phyloP scores from a whole-genome alignment of 2,113 vertebrate genomes.

The Geothlypis trichas region DNA sequence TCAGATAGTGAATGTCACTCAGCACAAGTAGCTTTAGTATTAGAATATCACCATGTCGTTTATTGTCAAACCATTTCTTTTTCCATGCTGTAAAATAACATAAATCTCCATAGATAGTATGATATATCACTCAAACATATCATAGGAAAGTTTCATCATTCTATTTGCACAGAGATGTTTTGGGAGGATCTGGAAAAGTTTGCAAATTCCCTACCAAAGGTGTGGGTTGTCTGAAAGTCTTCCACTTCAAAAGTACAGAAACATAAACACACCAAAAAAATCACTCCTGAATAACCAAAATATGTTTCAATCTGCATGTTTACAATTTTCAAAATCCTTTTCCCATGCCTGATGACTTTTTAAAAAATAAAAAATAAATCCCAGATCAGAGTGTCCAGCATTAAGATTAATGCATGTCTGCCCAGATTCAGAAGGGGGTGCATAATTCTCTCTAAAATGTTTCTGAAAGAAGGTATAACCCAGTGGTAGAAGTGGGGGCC shows the following conservation, averaged over 20 bases:
- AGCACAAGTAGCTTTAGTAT: not conserved
- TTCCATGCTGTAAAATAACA: constrained; percentile 4
- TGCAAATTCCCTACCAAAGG: not conserved
- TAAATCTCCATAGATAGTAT: not conserved
- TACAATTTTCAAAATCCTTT: not conserved
- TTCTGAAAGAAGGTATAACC: not conserved
- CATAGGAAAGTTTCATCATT: not conserved
- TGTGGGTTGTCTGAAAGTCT: not conserved
- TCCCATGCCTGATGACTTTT: not conserved
- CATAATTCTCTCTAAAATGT: not conserved
- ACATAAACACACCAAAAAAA: not conserved
- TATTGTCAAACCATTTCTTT: constrained; percentile 28
- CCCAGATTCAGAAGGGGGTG: not conserved
- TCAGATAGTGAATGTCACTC: not conserved
- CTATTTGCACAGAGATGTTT: not conserved
- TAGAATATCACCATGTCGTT: not conserved
- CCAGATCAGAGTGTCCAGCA: not conserved
- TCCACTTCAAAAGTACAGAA: not conserved
- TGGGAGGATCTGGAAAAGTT: not conserved
- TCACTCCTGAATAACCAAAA: not conserved
- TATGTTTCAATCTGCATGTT: not conserved
- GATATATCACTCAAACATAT: not conserved
- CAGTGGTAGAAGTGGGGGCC: not conserved
- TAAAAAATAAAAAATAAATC: not conserved
- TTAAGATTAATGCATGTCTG: not conserved